Conservation (phyloP, 2,888 invertebrate species). For the Drosophila picticornis region DNA sequence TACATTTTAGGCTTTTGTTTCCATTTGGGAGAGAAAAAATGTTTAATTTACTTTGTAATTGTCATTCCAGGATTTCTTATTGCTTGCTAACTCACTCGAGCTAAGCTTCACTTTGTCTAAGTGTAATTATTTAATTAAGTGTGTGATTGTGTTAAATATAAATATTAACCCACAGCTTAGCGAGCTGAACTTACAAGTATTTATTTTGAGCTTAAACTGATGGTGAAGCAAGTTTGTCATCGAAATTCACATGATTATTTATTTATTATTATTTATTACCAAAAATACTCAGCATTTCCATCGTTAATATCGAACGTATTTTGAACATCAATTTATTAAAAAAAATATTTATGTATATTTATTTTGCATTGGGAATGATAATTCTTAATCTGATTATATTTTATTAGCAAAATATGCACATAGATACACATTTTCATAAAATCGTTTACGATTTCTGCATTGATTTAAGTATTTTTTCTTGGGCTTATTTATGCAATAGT, state of each 20-base stretch:
- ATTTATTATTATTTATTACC: neutral
- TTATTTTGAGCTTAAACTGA: too few species aligned
- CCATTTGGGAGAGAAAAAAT: neutral
- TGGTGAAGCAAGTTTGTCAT: neutral
- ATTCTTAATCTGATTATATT: neutral
- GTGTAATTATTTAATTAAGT: too few species aligned
- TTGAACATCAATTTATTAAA: neutral
- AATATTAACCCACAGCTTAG: too few species aligned
- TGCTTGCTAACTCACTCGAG: neutral
- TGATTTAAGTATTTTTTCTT: neutral
- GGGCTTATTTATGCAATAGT: neutral
- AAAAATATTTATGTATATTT: neutral
- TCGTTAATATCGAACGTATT: neutral
- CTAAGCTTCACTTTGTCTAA: too few species aligned
- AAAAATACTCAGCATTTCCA: neutral
- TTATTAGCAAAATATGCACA: neutral
- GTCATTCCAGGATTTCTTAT: neutral
- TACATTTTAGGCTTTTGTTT: constrained; percentile 23
- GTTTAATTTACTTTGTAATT: constrained; percentile 11
- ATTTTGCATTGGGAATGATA: neutral
- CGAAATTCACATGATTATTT: neutral
- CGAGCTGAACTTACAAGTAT: too few species aligned
- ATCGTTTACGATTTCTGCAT: neutral
- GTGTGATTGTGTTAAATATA: too few species aligned
- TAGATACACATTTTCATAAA: neutral